Percentiles rank a stretch among this genome's conserved stretches.
Conservation (phyloP, 2,797 vertebrate genomes). For the Peromyscus eremicus region DNA sequence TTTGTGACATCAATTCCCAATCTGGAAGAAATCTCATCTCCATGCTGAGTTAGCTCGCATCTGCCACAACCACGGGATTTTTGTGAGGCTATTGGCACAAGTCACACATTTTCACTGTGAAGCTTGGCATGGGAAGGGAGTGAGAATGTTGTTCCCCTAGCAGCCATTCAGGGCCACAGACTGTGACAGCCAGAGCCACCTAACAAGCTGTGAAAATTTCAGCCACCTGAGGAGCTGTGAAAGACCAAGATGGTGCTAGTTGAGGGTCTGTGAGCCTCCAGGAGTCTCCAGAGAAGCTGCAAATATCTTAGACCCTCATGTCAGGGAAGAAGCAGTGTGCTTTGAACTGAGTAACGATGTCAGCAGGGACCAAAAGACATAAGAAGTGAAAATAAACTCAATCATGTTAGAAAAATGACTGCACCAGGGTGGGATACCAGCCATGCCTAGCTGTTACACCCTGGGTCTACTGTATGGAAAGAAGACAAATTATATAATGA, state of each 20-base stretch:
- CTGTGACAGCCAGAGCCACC: conserved; percentile 79
- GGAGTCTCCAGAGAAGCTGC: background rate
- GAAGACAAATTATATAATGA: conserved; percentile 35
- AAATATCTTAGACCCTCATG: conserved; percentile 29
- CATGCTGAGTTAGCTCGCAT: conserved; percentile 71
- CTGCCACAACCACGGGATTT: conserved; percentile 72
- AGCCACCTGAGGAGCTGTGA: conserved; percentile 67
- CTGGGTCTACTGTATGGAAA: conserved; percentile 26
- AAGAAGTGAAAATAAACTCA: conserved; percentile 66
- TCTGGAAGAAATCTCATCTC: conserved; percentile 73
- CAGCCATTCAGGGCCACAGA: conserved; percentile 76
- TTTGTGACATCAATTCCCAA: conserved; percentile 74
- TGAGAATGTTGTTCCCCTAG: conserved; percentile 59
- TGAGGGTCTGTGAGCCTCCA: conserved; percentile 11
- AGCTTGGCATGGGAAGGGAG: conserved; percentile 64
- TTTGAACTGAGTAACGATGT: conserved; percentile 60
- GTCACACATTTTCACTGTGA: conserved; percentile 66
- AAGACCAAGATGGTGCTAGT: conserved; percentile 32
- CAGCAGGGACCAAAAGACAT: conserved; percentile 55
- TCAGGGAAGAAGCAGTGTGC: background rate
- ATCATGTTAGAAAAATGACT: conserved; percentile 62
- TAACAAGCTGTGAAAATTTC: conserved; percentile 83
- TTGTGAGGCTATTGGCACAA: conserved; percentile 72
- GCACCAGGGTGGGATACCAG: conserved; percentile 49
- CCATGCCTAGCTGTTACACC: conserved; percentile 43